These are phyloP conservation scores for Pilophorus perplexus DNA, from an alignment of 2,888 invertebrate genomes.

Conservation along the genomic window DNA sequence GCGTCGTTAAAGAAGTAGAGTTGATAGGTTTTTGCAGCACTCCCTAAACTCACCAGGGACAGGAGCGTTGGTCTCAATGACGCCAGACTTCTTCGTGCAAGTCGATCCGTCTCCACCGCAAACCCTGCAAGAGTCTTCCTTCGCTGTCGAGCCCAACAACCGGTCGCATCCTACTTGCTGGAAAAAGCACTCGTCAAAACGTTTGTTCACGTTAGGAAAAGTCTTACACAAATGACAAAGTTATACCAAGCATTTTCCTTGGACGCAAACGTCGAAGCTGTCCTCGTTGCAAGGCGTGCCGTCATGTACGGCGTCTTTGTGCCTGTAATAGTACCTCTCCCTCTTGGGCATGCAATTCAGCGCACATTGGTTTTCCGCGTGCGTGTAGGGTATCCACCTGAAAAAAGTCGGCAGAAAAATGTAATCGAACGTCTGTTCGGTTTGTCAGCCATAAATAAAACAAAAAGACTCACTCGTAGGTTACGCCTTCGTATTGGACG, in stretches of 20 bases:
- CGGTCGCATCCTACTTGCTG: slow-evolving; percentile 92
- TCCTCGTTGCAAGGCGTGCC: slow-evolving; percentile 80
- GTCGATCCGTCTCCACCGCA: slow-evolving; percentile 90
- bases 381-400: slow-evolving; percentile 86
- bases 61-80: slow-evolving; percentile 71
- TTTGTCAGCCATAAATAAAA: too few species aligned
- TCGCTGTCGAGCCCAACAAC: slow-evolving; percentile 82
- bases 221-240: background rate
- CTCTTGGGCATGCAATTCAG: slow-evolving; percentile 92
- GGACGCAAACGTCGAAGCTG: slow-evolving; percentile 87
- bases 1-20: too few species aligned
- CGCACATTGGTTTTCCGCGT: slow-evolving; percentile 87
- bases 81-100: slow-evolving; percentile 74
- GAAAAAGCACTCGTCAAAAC: slow-evolving; percentile 43
- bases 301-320: slow-evolving; percentile 76
- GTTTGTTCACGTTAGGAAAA: too few species aligned
- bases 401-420: slow-evolving; percentile 47
- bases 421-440: too few species aligned
- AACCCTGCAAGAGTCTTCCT: slow-evolving; percentile 85
- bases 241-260: slow-evolving; percentile 88
- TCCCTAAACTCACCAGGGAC: slow-evolving; percentile 53
- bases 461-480: slow-evolving; percentile 65
- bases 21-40: too few species aligned
- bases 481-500: slow-evolving; percentile 74
- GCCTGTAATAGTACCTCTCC: slow-evolving; percentile 87